Conservation (phyloP, 2,797 vertebrate species). For the Scolopax bukidnonensis region DNA sequence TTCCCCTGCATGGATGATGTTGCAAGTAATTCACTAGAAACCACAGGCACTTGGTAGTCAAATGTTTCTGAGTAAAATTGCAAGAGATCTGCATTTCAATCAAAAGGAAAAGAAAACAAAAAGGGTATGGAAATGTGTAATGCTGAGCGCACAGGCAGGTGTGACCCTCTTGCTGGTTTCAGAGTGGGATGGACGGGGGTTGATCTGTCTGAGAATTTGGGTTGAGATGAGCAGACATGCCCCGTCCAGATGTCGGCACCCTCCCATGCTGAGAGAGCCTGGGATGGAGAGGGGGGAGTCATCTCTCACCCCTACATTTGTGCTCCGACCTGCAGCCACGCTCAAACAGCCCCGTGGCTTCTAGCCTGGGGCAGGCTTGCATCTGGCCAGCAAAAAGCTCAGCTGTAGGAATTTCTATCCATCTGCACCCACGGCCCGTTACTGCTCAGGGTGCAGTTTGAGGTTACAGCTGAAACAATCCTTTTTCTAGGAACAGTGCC, state of each 20-base stretch:
- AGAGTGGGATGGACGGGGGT: not conserved
- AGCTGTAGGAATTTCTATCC: not conserved
- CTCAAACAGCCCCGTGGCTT: rapidly evolving
- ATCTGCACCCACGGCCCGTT: not conserved
- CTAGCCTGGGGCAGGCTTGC: not conserved
- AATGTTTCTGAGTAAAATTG: not conserved
- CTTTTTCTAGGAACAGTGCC: constrained; percentile 53
- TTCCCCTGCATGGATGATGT: not conserved
- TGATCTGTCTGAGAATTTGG: rapidly evolving
- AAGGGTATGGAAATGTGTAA: not conserved
- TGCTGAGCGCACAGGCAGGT: rapidly evolving
- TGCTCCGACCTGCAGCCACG: rapidly evolving
- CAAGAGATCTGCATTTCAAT: not conserved
- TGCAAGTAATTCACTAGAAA: not conserved
- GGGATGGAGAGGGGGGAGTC: rapidly evolving
- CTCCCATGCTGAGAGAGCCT: not conserved
- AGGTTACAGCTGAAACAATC: constrained; percentile 29
- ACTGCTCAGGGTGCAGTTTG: not conserved
- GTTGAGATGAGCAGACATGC: not conserved
- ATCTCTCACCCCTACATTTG: rapidly evolving
- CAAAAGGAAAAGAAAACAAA: not conserved
- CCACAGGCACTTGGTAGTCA: not conserved
- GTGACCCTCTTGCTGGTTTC: not conserved
- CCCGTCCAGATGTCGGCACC: not conserved
- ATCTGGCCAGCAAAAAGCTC: not conserved